Percentiles rank a stretch among this genome's conserved stretches.
Conservation (phyloP, 2,888 invertebrate species). For the Limenitis camilla region DNA sequence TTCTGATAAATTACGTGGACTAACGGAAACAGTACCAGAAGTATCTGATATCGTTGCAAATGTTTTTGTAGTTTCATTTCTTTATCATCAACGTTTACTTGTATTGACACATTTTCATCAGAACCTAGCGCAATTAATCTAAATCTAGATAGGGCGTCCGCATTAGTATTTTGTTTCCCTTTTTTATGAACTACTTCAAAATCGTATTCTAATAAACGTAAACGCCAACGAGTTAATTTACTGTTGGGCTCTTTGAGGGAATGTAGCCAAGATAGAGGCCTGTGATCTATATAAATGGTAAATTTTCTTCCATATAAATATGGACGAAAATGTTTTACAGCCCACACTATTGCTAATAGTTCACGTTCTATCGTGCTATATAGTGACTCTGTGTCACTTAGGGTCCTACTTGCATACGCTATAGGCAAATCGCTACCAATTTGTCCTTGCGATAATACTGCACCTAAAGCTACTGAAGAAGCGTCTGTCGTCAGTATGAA, state of each 20-base stretch:
- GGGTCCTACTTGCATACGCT: not conserved
- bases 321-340: slow-evolving; percentile 7
- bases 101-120: not conserved
- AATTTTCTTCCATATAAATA: slow-evolving; percentile 24
- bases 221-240: slow-evolving; percentile 25
- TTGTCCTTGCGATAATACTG: too few relatives aligned
- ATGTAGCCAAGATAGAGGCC: slow-evolving; percentile 20
- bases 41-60: not conserved
- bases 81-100: not conserved
- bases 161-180: slow-evolving; percentile 21
- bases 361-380: slow-evolving; percentile 19
- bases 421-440: not conserved
- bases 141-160: slow-evolving; percentile 24
- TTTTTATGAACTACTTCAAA: slow-evolving; percentile 23
- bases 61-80: not conserved
- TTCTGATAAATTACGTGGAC: too few relatives aligned
- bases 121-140: slow-evolving; percentile 2
- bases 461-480: not conserved
- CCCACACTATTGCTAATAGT: slow-evolving; percentile 28
- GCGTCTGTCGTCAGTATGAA: not conserved
- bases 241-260: slow-evolving; percentile 23
- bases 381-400: not conserved
- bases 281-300: slow-evolving; percentile 22
- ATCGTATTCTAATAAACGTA: slow-evolving; percentile 27
- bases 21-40: too few relatives aligned